Percentiles rank a stretch among this genome's conserved stretches.
Conservation (phyloP, 2,113 vertebrate genomes). For the sheep (Ovis aries) region ARS-UI_Ramb_v3.0 NC_056054.1:178323501-178324000, state of each 20-base stretch:
- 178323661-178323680: not conserved
- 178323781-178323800: not conserved
- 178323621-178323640: not conserved
- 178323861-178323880: not conserved
- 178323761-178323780: not conserved
- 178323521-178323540: not conserved
- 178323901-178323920: not conserved
- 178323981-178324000: fast-evolving
- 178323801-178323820: too few species aligned
- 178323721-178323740: not conserved
- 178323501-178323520: not conserved
- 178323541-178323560: not conserved
- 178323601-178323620: not conserved
- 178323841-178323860: too few species aligned
- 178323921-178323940: not conserved
- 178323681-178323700: not conserved
- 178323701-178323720: not conserved
- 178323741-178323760: not conserved
- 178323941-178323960: not conserved
- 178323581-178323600: not conserved
- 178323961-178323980: not conserved
- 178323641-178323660: not conserved
- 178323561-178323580: not conserved
- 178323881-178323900: not conserved
- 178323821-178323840: too few species aligned